Evolutionary conservation across 2,888 invertebrate genomes (phyloP), one percentile per base, ranked within the genome.

Genomic region (Notodonta dromedarius): DNA sequence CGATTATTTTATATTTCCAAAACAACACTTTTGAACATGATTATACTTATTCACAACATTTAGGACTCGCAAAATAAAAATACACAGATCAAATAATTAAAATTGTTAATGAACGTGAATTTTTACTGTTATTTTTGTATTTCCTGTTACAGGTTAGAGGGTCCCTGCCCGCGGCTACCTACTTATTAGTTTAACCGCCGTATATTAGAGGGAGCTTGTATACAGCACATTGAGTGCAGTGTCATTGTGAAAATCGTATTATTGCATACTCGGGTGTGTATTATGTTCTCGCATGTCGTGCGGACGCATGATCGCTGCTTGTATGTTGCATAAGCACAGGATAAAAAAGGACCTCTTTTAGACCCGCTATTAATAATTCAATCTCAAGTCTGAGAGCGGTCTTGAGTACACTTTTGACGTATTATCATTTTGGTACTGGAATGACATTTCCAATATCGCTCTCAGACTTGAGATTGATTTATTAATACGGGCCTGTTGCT

Each of bases 191-290:
- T 57, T 46, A 46, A 46, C 48, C 48, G 48, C 32, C 46, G 58
- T 39, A 56, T 39, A 58, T 54, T 61, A 50, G 55, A 51, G 39
- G 54, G 48, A 71, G 59, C 57, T 61, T 58, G 63, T 70, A 72
- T 72, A 73, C 57, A 73, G 73, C 73, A 78, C 78, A 78, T 77
- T 66, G 53, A 78, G 69, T 73, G 71, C 63, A 60, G 66, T 70
- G 69, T 63, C 59, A 74, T 73, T 73, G 73, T 76, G 67, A 62
- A 52, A 16, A 16, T 50, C 61, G 59, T 73, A 78, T 78, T 74
- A 73, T 71, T 75, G 63, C 68, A 66, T 70, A 71, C 59, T 69
- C 59, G 46, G 73, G 74, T 74, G 76, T 69, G 53, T 61, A 69
- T 71, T 73, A 73, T 56, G 13, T 67, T 66, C 67, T 76, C 65